Evolutionary conservation across 2,113 vertebrate species (phyloP), one percentile per base, ranked within the genome.

Genomic region (Nothoprocta pentlandii): DNA sequence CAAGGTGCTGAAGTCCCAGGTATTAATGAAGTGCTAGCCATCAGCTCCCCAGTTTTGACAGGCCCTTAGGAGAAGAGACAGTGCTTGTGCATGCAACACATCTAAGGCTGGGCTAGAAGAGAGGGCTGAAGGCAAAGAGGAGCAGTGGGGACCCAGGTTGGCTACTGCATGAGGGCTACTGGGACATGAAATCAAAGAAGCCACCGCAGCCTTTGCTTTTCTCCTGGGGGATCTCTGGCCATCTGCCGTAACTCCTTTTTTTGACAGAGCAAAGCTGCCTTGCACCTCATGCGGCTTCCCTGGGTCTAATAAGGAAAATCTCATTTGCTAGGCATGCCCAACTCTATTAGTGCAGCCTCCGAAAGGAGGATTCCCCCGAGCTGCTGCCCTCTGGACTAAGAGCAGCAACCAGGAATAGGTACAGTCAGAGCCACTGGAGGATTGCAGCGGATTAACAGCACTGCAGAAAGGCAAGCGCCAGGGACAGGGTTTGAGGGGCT

Each of bases 281-380:
- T 22, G 9, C 62, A 17, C 1, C 22, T 63, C 88, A 83, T 2
- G 6, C 69, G 93, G 71, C 64, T 78, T 77, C 82, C 68, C 83
- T 59, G 81, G 11, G 76, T 64, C 95, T 92, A 92, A 93, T 34
- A 16, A 10, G 41, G 68, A 85, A 94, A 96, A 95, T 94, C 93
- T 85, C 80, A 51, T 41, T 93, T 67, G 92, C 80, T 83, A 47
- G 87, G 85, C 71, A 28, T 87, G 85, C 82, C 76, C 85, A 80
- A 59, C 42, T 69, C 80, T 32, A 74, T 90, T 39, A 95, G 76
- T 90, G 87, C 76, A 88, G 82, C 76, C 63, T 63, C 92, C 21
- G 53, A 61, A 85, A 23, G 68, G 76, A 67, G 49, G 49, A 49
- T 23, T 88, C 93, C 93, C 68, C 92, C 76, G 70, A 23, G 73